Percentiles rank a stretch among this genome's conserved stretches.
Conservation (phyloP, 2,797 vertebrate genomes). For the Falco concolor region DNA sequence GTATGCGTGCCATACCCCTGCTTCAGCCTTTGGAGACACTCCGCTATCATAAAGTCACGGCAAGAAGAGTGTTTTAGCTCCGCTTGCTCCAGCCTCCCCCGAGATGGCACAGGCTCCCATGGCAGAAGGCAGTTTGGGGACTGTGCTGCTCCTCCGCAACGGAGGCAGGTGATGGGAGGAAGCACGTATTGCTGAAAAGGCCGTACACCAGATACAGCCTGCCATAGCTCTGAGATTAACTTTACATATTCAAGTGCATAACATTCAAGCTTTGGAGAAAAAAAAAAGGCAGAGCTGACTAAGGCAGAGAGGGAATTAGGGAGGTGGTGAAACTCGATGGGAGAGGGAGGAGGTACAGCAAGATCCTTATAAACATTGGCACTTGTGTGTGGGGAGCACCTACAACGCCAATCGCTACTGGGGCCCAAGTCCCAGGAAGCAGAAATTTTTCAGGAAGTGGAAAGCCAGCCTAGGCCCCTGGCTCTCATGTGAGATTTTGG, state of each 20-base stretch:
- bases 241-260: conserved; percentile 11
- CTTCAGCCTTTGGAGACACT: not conserved
- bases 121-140: not conserved
- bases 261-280: not conserved
- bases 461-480: not conserved
- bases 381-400: conserved; percentile 31
- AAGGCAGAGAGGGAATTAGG: not conserved
- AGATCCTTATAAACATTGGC: not conserved
- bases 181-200: not conserved
- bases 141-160: fast-evolving
- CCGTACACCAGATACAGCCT: not conserved
- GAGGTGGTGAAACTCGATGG: not conserved
- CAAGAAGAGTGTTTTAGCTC: not conserved
- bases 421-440: not conserved
- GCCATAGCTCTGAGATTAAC: not conserved
- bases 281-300: conserved; percentile 16
- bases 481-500: not conserved
- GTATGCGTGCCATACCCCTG: fast-evolving
- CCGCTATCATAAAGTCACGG: not conserved
- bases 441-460: not conserved
- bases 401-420: fast-evolving
- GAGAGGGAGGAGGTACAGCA: not conserved
- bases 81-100: not conserved
- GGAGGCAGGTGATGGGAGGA: not conserved
- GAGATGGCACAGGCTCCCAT: not conserved